These are phyloP conservation scores for Zonotrichia albicollis DNA, from an alignment of 2,797 vertebrate species.

Conservation along the genomic window DNA sequence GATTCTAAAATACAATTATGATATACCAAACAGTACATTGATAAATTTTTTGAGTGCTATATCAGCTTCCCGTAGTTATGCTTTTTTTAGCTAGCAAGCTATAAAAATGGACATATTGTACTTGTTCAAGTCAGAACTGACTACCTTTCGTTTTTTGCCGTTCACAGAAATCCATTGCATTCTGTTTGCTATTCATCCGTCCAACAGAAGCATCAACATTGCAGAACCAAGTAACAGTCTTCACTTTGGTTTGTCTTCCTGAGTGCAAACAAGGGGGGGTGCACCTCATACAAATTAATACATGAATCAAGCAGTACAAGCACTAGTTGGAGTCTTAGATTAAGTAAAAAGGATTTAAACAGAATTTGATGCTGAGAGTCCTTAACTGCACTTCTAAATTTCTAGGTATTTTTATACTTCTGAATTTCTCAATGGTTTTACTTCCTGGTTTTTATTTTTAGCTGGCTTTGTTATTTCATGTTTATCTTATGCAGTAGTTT, in stretches of 20 bases:
- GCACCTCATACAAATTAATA: not conserved
- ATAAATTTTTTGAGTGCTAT: not conserved
- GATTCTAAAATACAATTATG: not conserved
- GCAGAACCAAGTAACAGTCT: not conserved
- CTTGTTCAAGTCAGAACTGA: not conserved
- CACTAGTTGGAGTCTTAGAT: not conserved
- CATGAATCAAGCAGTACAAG: not conserved
- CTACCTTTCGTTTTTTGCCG: not conserved
- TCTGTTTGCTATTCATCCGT: not conserved
- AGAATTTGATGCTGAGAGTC: not conserved
- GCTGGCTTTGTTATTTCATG: slow-evolving; percentile 18
- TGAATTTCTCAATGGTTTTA: slow-evolving; percentile 4
- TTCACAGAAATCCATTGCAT: not conserved
- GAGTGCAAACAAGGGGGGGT: fast-evolving
- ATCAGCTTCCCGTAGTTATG: not conserved
- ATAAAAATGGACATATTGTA: not conserved
- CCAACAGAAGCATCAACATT: not conserved
- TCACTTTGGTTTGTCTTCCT: not conserved
- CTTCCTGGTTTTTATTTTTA: slow-evolving; percentile 49
- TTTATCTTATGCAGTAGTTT: slow-evolving; percentile 42
- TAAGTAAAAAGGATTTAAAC: not conserved
- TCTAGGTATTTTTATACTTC: slow-evolving; percentile 16
- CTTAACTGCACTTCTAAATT: not conserved
- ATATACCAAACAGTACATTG: not conserved
- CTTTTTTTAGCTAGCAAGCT: not conserved